A percentile compares a stretch with the other conserved stretches of the same genome.
phyloP scores from a whole-genome alignment of 2,888 invertebrate genomes.

The Alloscopus bannaensis region DNA sequence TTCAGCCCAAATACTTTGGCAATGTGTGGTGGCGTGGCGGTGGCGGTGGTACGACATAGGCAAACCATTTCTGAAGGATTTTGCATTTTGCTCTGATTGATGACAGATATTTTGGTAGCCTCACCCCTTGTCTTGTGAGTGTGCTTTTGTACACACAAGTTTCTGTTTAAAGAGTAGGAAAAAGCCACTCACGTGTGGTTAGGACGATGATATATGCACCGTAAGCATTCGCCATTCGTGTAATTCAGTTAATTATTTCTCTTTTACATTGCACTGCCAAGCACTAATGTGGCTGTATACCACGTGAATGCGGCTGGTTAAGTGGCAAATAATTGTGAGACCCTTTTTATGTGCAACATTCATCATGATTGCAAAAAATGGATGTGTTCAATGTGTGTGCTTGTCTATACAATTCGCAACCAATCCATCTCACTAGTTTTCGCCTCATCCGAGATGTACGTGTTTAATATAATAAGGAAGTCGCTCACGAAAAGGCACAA shows the following conservation, averaged over 20 bases:
- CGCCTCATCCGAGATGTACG: not conserved
- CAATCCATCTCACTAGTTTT: not conserved
- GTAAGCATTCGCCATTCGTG: not conserved
- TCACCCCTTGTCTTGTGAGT: slow-evolving; percentile 47
- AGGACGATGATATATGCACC: too few species aligned
- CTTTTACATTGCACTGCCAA: slow-evolving; percentile 40
- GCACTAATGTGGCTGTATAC: not conserved
- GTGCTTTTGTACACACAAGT: too few species aligned
- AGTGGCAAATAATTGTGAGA: not conserved
- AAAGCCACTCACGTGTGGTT: too few species aligned
- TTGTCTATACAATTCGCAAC: too few species aligned
- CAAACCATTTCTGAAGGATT: slow-evolving; percentile 15
- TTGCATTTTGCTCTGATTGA: slow-evolving; percentile 46
- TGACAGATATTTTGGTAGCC: slow-evolving; percentile 41
- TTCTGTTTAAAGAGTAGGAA: too few species aligned
- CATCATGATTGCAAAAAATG: slow-evolving; percentile 22
- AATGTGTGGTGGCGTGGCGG: too few species aligned
- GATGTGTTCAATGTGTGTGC: too few species aligned
- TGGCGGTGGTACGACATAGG: too few species aligned
- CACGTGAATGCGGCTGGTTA: not conserved
- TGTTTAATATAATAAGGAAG: slow-evolving; percentile 50
- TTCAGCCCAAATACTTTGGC: not conserved
- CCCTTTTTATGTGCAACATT: slow-evolving; percentile 11
- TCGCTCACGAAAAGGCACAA: slow-evolving; percentile 8
- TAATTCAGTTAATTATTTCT: slow-evolving; percentile 47